Base-by-base conservation (phyloP, 2,888 invertebrate genomes). In the Crematogaster levior region DNA sequence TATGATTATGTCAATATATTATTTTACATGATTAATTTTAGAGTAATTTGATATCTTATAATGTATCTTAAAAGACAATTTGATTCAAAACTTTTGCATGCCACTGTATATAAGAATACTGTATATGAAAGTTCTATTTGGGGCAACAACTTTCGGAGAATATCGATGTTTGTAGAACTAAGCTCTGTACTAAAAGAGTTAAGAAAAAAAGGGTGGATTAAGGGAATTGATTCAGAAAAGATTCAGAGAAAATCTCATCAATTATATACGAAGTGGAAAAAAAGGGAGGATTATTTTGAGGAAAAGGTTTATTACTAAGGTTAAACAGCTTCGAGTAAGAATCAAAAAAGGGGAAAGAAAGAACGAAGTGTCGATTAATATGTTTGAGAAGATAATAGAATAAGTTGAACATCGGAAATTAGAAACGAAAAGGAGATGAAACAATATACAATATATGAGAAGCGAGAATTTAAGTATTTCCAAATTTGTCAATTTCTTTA, bases 161-260 rank as follows among this genome's bases (percentile, higher is more conserved):
- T 63, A 63, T 40, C 61, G 15, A 63, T 63, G 40, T 63, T 63
- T 63, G 61, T 40, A 63, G 24, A 63, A 63, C 37, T 40, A 10
- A 40, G 7, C 21, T 60, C 12, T 12, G 18, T 61, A 60, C 10
- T 34, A 61, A 61, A 37, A 37, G 21, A 21, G 12, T 21, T 37
- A 61, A 61, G 18, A 7, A 7, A 61, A 61, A 21, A 61, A 61
- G n/a, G 5, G 12, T 61, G 7, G 21, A 37, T 37, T 6, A 61
- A 21, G n/a, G 12, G 37, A 61, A 61, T 21, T 61, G 21, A 21
- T 37, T 61, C 21, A 21, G 21, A 61, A 61, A 37, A 60, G 60
- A n/a, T 60, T 34, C 30, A 21, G 60, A 21, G 34, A 5, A 21
- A 34, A 61, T 37, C 12, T 37, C 21, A 61, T 61, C 37, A 61